Evolutionary conservation across 2,888 invertebrate species (phyloP).

Genomic region (Drosophila rellima): DNA sequence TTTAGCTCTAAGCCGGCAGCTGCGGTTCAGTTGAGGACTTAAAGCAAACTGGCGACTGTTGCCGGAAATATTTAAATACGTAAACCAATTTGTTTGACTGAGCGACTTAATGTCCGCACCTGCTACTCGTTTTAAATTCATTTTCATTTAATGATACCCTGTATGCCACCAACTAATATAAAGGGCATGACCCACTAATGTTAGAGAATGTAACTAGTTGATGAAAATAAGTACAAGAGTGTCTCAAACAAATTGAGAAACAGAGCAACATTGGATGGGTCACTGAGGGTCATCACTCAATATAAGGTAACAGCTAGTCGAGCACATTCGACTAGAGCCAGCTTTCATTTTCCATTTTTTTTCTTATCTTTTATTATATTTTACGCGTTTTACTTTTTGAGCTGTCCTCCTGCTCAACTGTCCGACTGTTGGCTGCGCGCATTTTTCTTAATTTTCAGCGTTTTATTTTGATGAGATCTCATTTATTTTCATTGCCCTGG

Average conservation of each 20-base stretch:
- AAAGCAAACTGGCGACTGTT: slow-evolving; percentile 30
- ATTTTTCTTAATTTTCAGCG: slow-evolving; percentile 80
- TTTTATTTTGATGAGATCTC: slow-evolving; percentile 78
- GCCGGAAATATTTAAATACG: slow-evolving; percentile 39
- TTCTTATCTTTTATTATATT: slow-evolving; percentile 31
- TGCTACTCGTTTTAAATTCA: slow-evolving; percentile 67
- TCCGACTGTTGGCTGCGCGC: slow-evolving; percentile 32
- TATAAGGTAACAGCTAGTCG: slow-evolving; percentile 16
- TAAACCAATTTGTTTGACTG: slow-evolving; percentile 64
- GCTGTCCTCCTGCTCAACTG: slow-evolving; percentile 37
- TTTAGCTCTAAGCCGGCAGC: slow-evolving; percentile 24
- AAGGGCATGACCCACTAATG: not conserved
- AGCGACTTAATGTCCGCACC: slow-evolving; percentile 62
- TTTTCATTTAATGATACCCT: slow-evolving; percentile 42
- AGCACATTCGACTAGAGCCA: not conserved
- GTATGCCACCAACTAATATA: not conserved
- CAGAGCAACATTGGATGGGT: too few relatives aligned
- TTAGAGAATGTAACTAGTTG: not conserved
- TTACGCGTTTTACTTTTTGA: slow-evolving; percentile 26
- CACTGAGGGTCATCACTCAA: too few relatives aligned
- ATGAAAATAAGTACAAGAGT: not conserved
- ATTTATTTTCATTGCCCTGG: slow-evolving; percentile 77
- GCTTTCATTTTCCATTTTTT: slow-evolving; percentile 3
- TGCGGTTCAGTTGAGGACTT: slow-evolving; percentile 13
- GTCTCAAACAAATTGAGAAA: not conserved